These are phyloP conservation scores for Heliconius hermathena DNA, from an alignment of 1,140 invertebrate species.

Conservation along the genomic window DNA sequence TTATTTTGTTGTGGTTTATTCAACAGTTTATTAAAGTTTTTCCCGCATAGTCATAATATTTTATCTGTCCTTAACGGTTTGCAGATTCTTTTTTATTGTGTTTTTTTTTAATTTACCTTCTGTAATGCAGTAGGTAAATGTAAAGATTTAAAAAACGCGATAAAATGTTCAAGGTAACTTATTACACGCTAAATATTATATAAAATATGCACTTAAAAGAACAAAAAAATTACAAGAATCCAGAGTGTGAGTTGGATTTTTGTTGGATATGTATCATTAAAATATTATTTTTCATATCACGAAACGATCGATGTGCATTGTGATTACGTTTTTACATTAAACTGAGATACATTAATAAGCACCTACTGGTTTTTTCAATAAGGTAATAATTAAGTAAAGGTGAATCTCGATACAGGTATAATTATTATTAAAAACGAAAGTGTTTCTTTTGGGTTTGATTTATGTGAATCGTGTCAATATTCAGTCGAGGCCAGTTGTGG, in stretches of 20 bases:
- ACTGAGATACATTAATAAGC: constrained; percentile 13
- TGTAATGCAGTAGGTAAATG: constrained; percentile 9
- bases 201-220: constrained; percentile 20
- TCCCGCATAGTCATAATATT: not conserved
- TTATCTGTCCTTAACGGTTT: not conserved
- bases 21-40: constrained; percentile 1
- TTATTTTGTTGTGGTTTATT: constrained; percentile 12
- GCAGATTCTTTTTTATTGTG: not conserved
- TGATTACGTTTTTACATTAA: constrained; percentile 20
- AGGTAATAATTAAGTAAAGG: not conserved
- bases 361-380: constrained; percentile 1
- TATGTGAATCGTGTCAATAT: not conserved
- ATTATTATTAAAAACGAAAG: constrained; percentile 30
- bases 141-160: constrained; percentile 8
- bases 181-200: constrained; percentile 28
- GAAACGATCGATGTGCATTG: constrained; percentile 11
- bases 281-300: constrained; percentile 24
- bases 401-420: not conserved
- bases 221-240: constrained; percentile 20
- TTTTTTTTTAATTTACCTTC: not conserved
- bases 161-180: constrained; percentile 1
- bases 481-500: too few species aligned
- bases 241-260: constrained; percentile 6
- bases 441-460: constrained; percentile 16
- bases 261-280: constrained; percentile 12